Evolutionary conservation across 2,888 invertebrate genomes (phyloP).

Genomic region (Lasioglossum villosulum): DNA sequence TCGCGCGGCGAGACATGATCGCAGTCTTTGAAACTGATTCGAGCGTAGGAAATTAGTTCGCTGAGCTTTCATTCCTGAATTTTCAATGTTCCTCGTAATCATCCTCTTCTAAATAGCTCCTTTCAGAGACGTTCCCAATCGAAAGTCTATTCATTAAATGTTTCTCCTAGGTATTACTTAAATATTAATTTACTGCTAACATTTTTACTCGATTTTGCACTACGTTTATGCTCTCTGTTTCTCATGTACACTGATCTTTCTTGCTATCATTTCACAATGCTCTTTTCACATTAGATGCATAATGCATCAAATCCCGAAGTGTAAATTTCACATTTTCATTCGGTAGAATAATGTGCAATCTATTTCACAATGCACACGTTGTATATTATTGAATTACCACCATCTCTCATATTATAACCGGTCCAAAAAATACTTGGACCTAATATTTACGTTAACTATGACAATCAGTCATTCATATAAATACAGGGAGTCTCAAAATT

Average conservation of each 20-base stretch:
- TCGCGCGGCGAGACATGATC: constrained; percentile 72
- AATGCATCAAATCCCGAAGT: not conserved
- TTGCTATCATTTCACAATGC: not conserved
- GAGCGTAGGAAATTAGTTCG: constrained; percentile 77
- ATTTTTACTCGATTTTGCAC: not conserved
- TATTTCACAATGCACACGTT: not conserved
- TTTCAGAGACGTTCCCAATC: constrained; percentile 16
- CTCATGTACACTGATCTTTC: not conserved
- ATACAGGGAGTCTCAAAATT: no score
- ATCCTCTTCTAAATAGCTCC: constrained; percentile 2
- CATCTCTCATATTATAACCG: not conserved
- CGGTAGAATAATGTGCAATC: not conserved
- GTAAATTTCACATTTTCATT: not conserved
- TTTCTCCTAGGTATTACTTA: not conserved
- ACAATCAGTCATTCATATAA: not conserved
- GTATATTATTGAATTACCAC: not conserved
- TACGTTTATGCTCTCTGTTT: not conserved
- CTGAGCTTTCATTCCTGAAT: constrained; percentile 59
- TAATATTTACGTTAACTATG: not conserved
- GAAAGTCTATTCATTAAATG: constrained; percentile 14
- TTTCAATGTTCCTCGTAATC: constrained; percentile 46
- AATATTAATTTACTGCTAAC: not conserved
- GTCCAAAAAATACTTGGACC: not conserved
- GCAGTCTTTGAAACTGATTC: constrained; percentile 76
- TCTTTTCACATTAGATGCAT: not conserved